A percentile compares a stretch with the other conserved stretches of the same genome.
Conservation (phyloP, 2,113 vertebrate genomes). For the Candoia aspera region DNA sequence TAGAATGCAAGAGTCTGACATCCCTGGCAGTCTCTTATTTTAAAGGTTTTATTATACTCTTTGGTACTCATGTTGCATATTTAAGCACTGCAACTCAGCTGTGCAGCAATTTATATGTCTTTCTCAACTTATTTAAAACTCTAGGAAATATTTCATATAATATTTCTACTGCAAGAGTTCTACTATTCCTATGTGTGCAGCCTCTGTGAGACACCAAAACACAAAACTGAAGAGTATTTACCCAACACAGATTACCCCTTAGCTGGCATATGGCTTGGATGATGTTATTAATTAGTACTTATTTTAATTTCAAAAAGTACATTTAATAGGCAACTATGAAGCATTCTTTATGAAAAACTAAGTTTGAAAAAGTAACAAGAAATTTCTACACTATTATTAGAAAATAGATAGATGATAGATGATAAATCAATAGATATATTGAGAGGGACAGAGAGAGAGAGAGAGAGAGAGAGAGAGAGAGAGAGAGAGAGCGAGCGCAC, state of each 20-base stretch:
- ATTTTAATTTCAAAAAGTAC: neutral
- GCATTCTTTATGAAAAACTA: neutral
- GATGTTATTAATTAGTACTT: neutral
- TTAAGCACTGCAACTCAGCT: neutral
- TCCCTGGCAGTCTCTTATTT: conserved; percentile 9
- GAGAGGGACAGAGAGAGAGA: no score
- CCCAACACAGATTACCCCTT: neutral
- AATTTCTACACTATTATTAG: no score
- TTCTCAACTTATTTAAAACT: neutral
- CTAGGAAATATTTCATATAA: neutral
- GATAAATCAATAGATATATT: no score
- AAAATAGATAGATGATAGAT: no score
- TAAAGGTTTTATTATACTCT: neutral
- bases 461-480: no score
- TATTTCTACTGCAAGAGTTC: neutral
- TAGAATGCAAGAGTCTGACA: conserved; percentile 14
- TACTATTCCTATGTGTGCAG: neutral
- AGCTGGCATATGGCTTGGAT: neutral
- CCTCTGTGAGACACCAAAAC: neutral
- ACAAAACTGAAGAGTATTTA: neutral
- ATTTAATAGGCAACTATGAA: neutral
- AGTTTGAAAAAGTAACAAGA: no score
- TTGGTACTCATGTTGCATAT: neutral
- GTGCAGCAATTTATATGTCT: neutral
- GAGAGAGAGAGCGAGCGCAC: no score